Conservation (phyloP, 2,888 invertebrate species). For the Cosmorhoe ocellata region DNA sequence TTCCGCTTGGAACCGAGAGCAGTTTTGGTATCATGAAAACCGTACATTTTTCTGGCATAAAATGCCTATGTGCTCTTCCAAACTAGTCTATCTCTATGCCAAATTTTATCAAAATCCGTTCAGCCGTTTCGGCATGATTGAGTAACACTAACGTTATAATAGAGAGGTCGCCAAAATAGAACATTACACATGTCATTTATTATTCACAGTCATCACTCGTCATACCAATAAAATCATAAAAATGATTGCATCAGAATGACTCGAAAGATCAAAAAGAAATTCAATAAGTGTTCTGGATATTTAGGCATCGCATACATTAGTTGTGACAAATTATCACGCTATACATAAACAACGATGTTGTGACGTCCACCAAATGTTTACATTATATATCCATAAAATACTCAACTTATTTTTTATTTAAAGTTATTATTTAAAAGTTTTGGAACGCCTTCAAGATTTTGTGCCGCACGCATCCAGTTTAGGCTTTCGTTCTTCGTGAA, state of each 20-base stretch:
- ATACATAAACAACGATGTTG: conserved; percentile 45
- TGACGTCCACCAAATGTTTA: conserved; percentile 47
- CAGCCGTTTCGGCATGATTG: too few species aligned
- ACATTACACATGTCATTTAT: too few species aligned
- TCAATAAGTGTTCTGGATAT: conserved; percentile 39
- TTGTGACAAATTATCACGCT: conserved; percentile 50
- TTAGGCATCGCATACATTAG: conserved; percentile 40
- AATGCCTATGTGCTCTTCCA: too few species aligned
- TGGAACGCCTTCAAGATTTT: conserved; percentile 35
- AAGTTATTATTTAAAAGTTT: conserved; percentile 43
- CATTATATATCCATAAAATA: conserved; percentile 39
- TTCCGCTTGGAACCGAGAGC: too few species aligned
- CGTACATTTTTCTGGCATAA: too few species aligned
- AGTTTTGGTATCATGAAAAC: too few species aligned
- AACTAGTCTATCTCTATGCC: too few species aligned
- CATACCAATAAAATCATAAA: conserved; percentile 31
- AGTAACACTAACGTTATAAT: too few species aligned
- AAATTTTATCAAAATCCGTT: too few species aligned
- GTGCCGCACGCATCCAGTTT: conserved; percentile 45
- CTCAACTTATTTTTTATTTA: conserved; percentile 39
- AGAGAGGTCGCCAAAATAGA: too few species aligned
- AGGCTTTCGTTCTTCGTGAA: conserved; percentile 14
- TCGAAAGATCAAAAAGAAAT: conserved; percentile 42
- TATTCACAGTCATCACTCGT: conserved; percentile 14
- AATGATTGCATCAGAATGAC: conserved; percentile 32